Base-by-base conservation (phyloP, 2,888 invertebrate species). In the Lacanobia oleracea region DNA sequence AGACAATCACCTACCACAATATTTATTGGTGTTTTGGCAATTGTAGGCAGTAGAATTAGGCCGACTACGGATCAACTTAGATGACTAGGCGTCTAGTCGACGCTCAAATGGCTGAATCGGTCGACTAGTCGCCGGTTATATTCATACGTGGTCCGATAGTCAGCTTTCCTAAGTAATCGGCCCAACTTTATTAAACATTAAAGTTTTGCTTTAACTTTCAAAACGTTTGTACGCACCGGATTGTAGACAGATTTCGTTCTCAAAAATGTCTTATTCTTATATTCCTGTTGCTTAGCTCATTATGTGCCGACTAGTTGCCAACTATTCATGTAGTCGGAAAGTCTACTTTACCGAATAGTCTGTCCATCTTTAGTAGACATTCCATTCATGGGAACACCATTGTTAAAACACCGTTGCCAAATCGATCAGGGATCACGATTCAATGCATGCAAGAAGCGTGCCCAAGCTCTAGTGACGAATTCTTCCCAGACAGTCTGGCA, bases 401-500 rank as follows among this genome's bases (percentile, higher is more conserved):
- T 37, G 18, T 53, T 59, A 3, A 4, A 18, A 1, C 7, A 18
- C 18, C 6, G 16, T 14, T 61, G 79, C 79, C 79, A 75, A 79
- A 27, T 43, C 9, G 27, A 57, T 70, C 16, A n/a, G 16, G 21
- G 16, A 70, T 57, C 56, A 78, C n/a, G 23, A 72, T 72, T 57
- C 21, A 61, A 50, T 61, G 56, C 61, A 61, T 56, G 50, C 43
- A 56, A 45, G 18, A 69, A 53, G 48, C 70, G 53, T 60, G 59
- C 37, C 37, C 50, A n/a, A 12, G 40, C 12, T 16, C 21, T 37
- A n/a, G 18, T 60, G 14, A 67, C 18, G 6, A 68, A 76, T n/a
- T 57, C 18, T 54, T 33, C 78, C 50, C 71, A 73, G 57, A 59
- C 71, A 21, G 57, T 59, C 78, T 70, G 57, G 51, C 45, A 37